Evolutionary conservation across 2,888 invertebrate species (phyloP).

Genomic region (Cinara cedri): DNA sequence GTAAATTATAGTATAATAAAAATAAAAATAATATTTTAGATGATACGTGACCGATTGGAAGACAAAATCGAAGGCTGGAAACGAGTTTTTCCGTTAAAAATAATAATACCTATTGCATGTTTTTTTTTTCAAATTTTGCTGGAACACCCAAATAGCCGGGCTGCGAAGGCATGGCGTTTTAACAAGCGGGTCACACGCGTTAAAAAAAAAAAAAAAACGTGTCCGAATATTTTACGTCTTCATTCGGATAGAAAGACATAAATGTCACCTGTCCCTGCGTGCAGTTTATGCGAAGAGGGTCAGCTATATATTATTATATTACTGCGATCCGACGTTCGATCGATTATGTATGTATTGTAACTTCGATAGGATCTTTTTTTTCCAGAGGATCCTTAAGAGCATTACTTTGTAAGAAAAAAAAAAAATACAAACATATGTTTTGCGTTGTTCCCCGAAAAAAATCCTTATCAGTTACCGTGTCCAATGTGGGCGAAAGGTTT

Average conservation of each 20-base stretch:
- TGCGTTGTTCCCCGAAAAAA: not conserved
- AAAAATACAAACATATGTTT: constrained; percentile 44
- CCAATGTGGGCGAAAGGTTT: not conserved
- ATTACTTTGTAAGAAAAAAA: constrained; percentile 42
- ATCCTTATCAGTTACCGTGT: constrained; percentile 31
- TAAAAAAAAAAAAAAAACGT: constrained; percentile 4
- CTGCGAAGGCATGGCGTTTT: not conserved
- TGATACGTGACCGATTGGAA: not conserved
- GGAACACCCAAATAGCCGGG: constrained; percentile 40
- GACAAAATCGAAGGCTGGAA: not conserved
- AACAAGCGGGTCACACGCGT: constrained; percentile 15
- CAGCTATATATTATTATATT: not conserved
- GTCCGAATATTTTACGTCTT: constrained; percentile 42
- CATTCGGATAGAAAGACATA: constrained; percentile 35
- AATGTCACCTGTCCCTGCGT: constrained; percentile 43
- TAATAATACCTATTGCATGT: no score
- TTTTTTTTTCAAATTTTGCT: not conserved
- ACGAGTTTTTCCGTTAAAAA: constrained; percentile 4
- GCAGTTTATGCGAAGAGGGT: not conserved
- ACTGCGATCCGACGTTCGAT: constrained; percentile 7
- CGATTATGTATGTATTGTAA: constrained; percentile 15
- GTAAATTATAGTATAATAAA: not conserved
- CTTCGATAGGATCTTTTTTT: constrained; percentile 45
- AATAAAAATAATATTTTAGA: not conserved
- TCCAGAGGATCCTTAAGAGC: constrained; percentile 24